Evolutionary conservation across 2,113 vertebrate genomes (phyloP), one percentile per base, ranked within the genome.

Genomic region (Pycnonotus jocosus): DNA sequence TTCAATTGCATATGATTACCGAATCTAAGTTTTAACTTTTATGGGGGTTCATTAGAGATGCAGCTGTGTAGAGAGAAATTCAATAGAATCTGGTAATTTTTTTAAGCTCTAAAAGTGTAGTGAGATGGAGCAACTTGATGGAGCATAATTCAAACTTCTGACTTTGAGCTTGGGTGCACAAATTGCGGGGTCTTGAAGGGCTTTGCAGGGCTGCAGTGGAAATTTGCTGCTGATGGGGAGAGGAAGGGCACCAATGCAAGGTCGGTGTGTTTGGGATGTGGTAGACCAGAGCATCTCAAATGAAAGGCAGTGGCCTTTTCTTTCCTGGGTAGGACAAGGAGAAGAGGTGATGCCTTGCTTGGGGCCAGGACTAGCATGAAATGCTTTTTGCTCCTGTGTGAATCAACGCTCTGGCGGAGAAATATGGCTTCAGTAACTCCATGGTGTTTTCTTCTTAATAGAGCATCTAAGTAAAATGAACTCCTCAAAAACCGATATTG

Each of bases 11-110:
- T 96, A 95, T 86, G 95, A 96, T 96, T 94, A 93, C 89, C 0
- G 45, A 95, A 74, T 96, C 79, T 88, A 96, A 84, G 71, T 92
- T 97, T 94, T 97, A 97, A 81, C 81, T 95, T 97, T 97, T 93
- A 96, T 92, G 91, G 80, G 81, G 48, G 28, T 91, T 96, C 93
- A 91, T 97, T 94, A 94, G 80, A 93, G 69, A 69, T 44, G 35
- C 88, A 86, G 86, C 93, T 95, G 86, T 94, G 95, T 92, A 94
- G 45, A 96, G 89, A 96, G 78, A 87, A 90, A 93, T 96, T 97
- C 57, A 85, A 22, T 93, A 92, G 68, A 93, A 92, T 71, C 42
- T 90, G 76, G 53, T 90, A 5, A 28, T 60, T 77, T 74, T 81
- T 93, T 77, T 31, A 81, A 96, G 58, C 73, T 57, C 72, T 95